Evolutionary conservation across 35 echinoderm and acorn worm genomes (phyloP).

Genomic region (Amphiura filiformis): DNA sequence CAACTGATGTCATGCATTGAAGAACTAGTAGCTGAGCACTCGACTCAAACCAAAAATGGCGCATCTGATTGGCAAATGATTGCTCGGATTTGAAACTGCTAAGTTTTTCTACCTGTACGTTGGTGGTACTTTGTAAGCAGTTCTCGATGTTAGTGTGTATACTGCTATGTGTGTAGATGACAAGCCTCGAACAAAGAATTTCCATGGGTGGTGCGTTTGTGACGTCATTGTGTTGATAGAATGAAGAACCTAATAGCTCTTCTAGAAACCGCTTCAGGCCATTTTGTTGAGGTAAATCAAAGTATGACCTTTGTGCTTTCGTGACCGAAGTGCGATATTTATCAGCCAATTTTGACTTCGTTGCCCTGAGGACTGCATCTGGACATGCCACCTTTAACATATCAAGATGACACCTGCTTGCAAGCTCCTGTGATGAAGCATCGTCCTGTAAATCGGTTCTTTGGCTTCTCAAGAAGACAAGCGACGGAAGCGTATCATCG

Average conservation of each 20-base stretch:
- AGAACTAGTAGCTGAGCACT: slow-evolving; percentile 13
- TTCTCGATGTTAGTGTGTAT: slow-evolving; percentile 7
- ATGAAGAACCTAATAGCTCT: background rate
- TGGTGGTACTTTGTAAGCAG: background rate
- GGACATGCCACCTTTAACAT: slow-evolving; percentile 3
- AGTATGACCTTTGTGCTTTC: slow-evolving; percentile 6
- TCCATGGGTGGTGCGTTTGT: too few species aligned
- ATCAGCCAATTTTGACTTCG: slow-evolving; percentile 8
- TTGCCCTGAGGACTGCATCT: slow-evolving; percentile 18
- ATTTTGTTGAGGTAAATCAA: slow-evolving; percentile 4
- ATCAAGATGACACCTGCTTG: background rate
- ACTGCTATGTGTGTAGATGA: slow-evolving; percentile 27
- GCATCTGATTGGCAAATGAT: background rate
- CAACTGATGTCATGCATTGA: slow-evolving; percentile 32
- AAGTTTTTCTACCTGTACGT: slow-evolving; percentile 19
- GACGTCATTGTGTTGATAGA: background rate
- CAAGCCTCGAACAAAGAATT: background rate
- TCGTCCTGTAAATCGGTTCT: background rate
- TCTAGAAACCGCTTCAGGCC: slow-evolving; percentile 6
- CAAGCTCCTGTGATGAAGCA: background rate
- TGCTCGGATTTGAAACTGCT: slow-evolving; percentile 41
- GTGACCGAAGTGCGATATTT: background rate
- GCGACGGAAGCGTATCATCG: slow-evolving; percentile 37
- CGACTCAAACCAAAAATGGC: slow-evolving; percentile 4
- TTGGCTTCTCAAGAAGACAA: background rate